Evolutionary conservation across 2,797 vertebrate species (phyloP), one percentile per base, ranked within the genome.

Genomic region (Clamator glandarius): DNA sequence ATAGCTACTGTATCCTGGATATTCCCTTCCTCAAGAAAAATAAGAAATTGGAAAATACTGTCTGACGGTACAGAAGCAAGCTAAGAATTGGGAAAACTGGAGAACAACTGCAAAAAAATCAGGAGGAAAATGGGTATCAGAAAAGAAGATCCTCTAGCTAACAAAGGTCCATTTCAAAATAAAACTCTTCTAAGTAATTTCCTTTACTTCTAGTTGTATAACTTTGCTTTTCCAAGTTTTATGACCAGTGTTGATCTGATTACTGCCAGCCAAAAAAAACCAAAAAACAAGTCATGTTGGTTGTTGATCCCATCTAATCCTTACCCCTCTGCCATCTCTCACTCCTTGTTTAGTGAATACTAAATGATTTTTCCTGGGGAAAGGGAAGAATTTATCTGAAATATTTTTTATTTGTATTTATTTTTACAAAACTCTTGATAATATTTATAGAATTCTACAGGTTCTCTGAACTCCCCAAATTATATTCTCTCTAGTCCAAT

Each of bases 391-490:
- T 91, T 95, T 93, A 61, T 63, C 92, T 87, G 90, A 94, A 94
- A 96, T 24, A 93, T 25, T 66, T 94, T 94, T 95, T 35, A 33
- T 75, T 95, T 95, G 89, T 96, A 86, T 94, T 94, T 96, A 75
- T 93, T 90, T 84, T 78, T 89, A 90, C 52, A 89, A 70, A 95
- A 58, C 25, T 82, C 61, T n/a, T 23, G 3, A 59, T 80, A 15
- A 35, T 92, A 25, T 90, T 95, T 83, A 95, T 70, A 94, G 94
- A 92, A 89, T 46, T 80, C 54, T 51, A 51, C 63, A 70, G 41
- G 63, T 89, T 93, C 84, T 74, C 29, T 63, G n/a, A 96, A 95
- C 10, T 77, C 21, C 35, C 11, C 4, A 23, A 79, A 94, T 96
- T 84, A 89, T 90, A 90, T 81, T 96, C 70, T 69, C 63, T 90